phyloP scores from a whole-genome alignment of 2,888 invertebrate species.

The Balanococcus diminutus region DNA sequence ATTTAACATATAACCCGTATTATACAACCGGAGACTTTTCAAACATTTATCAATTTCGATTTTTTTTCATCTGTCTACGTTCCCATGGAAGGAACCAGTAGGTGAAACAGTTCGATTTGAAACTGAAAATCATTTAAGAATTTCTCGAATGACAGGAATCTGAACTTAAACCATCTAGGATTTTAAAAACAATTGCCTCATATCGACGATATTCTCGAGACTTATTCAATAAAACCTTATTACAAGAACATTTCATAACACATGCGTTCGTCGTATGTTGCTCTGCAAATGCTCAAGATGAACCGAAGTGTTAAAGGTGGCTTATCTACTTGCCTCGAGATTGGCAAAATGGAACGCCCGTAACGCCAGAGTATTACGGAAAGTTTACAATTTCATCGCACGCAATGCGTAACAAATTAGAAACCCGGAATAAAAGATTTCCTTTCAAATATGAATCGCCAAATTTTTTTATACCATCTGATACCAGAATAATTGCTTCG shows the following conservation, averaged over 20 bases:
- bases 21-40: background rate
- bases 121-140: background rate
- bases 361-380: background rate
- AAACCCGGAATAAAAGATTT: background rate
- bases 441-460: background rate
- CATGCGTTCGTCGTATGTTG: background rate
- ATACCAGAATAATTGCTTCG: background rate
- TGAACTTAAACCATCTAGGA: background rate
- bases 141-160: background rate
- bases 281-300: background rate
- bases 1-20: background rate
- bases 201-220: background rate
- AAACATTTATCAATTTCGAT: background rate
- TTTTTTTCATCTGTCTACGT: background rate
- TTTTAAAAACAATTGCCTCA: slow-evolving; percentile 6
- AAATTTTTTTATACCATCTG: background rate
- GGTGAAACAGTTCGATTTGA: background rate
- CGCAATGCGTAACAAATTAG: slow-evolving; percentile 1
- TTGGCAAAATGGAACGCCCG: background rate
- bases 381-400: slow-evolving; percentile 14
- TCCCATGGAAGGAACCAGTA: too few species aligned
- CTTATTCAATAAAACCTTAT: background rate
- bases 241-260: slow-evolving; percentile 17
- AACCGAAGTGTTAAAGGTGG: slow-evolving; percentile 23
- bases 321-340: background rate